phyloP scores from a whole-genome alignment of 2,888 invertebrate genomes.

The Acrocyrtus sp. region DNA sequence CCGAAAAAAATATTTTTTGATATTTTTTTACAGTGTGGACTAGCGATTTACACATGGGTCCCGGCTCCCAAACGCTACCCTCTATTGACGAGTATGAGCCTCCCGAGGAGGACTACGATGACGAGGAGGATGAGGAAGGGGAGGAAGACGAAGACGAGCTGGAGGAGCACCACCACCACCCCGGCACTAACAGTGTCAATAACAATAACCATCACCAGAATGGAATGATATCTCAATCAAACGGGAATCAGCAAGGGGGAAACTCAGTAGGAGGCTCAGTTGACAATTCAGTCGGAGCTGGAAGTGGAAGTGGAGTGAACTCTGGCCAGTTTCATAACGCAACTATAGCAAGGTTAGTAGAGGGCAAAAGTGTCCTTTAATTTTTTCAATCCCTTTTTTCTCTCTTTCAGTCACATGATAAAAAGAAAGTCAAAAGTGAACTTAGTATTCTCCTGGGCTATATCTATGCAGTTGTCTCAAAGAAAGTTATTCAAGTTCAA shows the following conservation, averaged over 20 bases:
- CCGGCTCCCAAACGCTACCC: constrained; percentile 28
- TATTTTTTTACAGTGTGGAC: constrained; percentile 39
- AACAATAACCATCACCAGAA: constrained; percentile 22
- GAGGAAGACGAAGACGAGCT: constrained; percentile 34
- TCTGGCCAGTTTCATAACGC: constrained; percentile 14
- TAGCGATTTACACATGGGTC: constrained; percentile 38
- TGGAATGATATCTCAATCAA: not conserved
- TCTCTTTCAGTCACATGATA: too few relatives aligned
- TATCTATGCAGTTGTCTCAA: not conserved
- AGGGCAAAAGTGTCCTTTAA: not conserved
- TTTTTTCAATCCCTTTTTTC: too few relatives aligned
- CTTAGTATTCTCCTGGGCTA: not conserved
- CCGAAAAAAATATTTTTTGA: not conserved
- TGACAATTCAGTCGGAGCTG: not conserved
- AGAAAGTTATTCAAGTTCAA: not conserved
- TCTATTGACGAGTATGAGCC: constrained; percentile 60
- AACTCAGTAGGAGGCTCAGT: not conserved
- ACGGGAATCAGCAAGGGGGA: not conserved
- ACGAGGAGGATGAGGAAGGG: constrained; percentile 53
- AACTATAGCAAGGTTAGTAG: constrained; percentile 12
- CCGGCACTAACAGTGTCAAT: not conserved
- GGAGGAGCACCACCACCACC: constrained; percentile 6
- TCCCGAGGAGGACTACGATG: constrained; percentile 56
- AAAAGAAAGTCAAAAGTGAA: not conserved
- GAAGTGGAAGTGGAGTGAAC: not conserved